These are phyloP conservation scores for Sebastes hubbsi DNA, from an alignment of 2,797 vertebrate species.

Conservation along the genomic window DNA sequence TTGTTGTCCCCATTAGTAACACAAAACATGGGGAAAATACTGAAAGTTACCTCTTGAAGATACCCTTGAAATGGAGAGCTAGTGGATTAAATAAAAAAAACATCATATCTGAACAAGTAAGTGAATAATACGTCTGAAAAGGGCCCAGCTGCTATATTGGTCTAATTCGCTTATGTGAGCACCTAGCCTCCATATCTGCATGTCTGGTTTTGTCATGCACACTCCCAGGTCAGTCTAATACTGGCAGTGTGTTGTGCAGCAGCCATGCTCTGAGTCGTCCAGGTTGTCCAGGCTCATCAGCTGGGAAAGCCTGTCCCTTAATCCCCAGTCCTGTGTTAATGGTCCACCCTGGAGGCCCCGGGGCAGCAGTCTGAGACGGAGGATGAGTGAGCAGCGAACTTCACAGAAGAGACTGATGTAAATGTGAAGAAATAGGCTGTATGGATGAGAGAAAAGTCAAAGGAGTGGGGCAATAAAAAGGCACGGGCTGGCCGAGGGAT, in stretches of 20 bases:
- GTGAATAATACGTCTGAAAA: constrained; percentile 6
- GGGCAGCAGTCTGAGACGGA: constrained; percentile 50
- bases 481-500: not conserved
- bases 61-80: not conserved
- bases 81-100: not conserved
- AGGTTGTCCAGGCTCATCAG: constrained; percentile 61
- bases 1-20: not conserved
- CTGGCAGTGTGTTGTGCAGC: constrained; percentile 5
- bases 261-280: constrained; percentile 31
- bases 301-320: constrained; percentile 47
- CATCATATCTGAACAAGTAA: not conserved
- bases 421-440: constrained; percentile 75
- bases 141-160: not conserved
- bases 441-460: constrained; percentile 56
- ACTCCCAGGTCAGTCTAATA: constrained; percentile 4
- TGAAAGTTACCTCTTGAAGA: not conserved
- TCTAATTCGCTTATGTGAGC: not conserved
- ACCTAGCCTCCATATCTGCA: not conserved
- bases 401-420: constrained; percentile 73
- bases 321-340: constrained; percentile 65
- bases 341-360: constrained; percentile 40
- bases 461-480: constrained; percentile 49
- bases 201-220: constrained; percentile 7
- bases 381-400: constrained; percentile 65
- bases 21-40: not conserved